Percentiles rank a stretch among this genome's conserved stretches.
Conservation (phyloP, 2,888 invertebrate genomes). For the Ormyrus thymus region DNA sequence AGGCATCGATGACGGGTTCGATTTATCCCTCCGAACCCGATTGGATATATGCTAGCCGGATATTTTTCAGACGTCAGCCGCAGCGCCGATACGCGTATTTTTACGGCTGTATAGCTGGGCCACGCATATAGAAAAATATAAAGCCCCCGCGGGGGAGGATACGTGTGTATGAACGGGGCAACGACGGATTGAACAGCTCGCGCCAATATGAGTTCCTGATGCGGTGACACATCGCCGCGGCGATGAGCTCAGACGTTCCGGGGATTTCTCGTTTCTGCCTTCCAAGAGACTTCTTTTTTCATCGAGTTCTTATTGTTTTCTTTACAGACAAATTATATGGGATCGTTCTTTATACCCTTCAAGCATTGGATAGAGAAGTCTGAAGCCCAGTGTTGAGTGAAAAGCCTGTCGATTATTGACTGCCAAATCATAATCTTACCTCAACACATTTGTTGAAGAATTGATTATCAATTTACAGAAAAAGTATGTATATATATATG, state of each 20-base stretch:
- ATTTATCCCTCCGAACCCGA: constrained; percentile 43
- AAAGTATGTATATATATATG: too few relatives aligned
- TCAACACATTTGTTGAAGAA: too few relatives aligned
- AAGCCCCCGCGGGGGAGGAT: background rate
- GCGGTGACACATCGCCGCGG: constrained; percentile 64
- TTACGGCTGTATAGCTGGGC: background rate
- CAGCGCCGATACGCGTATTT: constrained; percentile 3
- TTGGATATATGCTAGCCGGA: constrained; percentile 67
- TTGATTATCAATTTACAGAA: too few relatives aligned
- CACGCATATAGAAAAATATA: constrained; percentile 7
- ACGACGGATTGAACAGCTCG: constrained; percentile 37
- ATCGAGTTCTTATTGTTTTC: too few relatives aligned
- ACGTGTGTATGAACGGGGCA: background rate
- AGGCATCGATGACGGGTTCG: constrained; percentile 36
- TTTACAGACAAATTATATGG: too few relatives aligned
- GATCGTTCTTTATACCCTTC: too few relatives aligned
- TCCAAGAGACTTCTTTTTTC: too few relatives aligned
- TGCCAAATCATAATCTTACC: too few relatives aligned
- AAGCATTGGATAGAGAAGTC: too few relatives aligned
- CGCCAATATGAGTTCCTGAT: constrained; percentile 65
- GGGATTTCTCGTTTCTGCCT: too few relatives aligned
- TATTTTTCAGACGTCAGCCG: constrained; percentile 65
- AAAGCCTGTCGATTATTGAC: too few relatives aligned
- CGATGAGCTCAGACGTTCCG: constrained; percentile 48
- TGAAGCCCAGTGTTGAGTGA: too few relatives aligned